Base-by-base conservation (phyloP, 2,797 vertebrate genomes). In the Gymnodraco acuticeps region DNA sequence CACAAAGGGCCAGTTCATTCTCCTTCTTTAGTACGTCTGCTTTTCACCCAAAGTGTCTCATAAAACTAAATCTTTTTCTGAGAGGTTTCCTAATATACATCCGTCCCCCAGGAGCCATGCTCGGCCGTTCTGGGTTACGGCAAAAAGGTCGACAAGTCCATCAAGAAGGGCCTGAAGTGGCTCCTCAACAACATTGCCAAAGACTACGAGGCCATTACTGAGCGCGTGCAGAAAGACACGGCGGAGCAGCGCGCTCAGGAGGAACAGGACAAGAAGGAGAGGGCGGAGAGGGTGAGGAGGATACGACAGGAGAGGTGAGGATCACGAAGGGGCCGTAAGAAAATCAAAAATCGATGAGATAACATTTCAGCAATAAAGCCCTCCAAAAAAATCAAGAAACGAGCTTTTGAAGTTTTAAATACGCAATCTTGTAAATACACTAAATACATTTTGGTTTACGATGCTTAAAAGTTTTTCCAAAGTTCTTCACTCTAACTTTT, bases 141-240 rank as follows among this genome's bases (percentile, higher is more conserved):
- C 43, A 98, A 97, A 83, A 99, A 97, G 93, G 91, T 97, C 0
- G 97, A 99, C 91, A 97, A 97, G 86, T 97, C 97, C 65, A 98
- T 99, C 80, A 98, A 95, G 87, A 97, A 96, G 55, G 98, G 98
- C 13, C 93, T 99, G 80, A 95, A 90, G 85, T 99, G 98, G 98
- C 94, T 99, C 31, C 93, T 99, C 2, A 95, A 91, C 89, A 96
- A 95, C 83, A 98, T 99, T 82, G 97, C 96, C 87, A 97, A 96
- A 87, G 97, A 99, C 88, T 99, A 96, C 75, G 97, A 99, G 91
- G 89, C 92, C 76, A 96, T 99, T 86, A 85, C 95, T 2, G 97
- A 99, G 89, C 96, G 98, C 0, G 96, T 99, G 85, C 96, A 97
- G 89, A 97, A 94, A 85, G 98, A 99, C 89, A 98, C 96, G 0